A percentile compares a stretch with the other conserved stretches of the same genome.
phyloP scores from a whole-genome alignment of 2,888 invertebrate species.

The Cephus spinipes region DNA sequence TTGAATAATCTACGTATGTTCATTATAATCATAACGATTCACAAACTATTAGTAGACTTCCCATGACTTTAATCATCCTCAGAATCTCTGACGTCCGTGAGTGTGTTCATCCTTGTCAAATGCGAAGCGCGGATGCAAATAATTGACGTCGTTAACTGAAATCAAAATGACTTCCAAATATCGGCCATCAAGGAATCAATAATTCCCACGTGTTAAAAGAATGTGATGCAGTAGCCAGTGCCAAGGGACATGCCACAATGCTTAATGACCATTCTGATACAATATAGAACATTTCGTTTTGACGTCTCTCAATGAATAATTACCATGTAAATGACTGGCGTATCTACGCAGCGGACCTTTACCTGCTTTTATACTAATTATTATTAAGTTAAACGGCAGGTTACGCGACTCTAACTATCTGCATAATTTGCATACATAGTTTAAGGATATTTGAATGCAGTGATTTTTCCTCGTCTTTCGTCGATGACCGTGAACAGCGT shows the following conservation, averaged over 20 bases:
- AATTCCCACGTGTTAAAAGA: background rate
- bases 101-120: background rate
- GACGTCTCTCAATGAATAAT: background rate
- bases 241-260: too few relatives aligned
- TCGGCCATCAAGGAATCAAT: background rate
- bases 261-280: background rate
- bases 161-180: background rate
- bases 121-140: background rate
- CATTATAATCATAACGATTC: background rate
- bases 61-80: background rate
- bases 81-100: background rate
- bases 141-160: background rate
- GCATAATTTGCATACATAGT: background rate
- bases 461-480: background rate
- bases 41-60: background rate
- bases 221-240: too few relatives aligned
- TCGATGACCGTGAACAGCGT: background rate
- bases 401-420: background rate
- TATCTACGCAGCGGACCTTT: background rate
- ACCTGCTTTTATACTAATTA: background rate
- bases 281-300: background rate
- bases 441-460: background rate
- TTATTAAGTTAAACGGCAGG: background rate
- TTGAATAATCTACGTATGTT: background rate
- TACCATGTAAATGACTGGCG: background rate